Evolutionary conservation across 1,140 invertebrate species (phyloP).

Genomic region (Grapholita molesta): DNA sequence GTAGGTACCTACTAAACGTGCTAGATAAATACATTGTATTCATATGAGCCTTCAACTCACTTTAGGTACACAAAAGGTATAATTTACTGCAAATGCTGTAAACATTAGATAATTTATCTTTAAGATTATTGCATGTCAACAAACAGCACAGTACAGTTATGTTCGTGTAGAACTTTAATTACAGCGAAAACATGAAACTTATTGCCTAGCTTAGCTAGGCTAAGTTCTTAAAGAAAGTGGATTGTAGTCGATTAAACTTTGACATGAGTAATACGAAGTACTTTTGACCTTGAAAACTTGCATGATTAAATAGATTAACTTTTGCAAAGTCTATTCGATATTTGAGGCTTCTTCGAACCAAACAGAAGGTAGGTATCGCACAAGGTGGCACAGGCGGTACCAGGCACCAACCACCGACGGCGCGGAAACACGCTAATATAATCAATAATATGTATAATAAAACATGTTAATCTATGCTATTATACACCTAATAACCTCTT

Average conservation of each 20-base stretch:
- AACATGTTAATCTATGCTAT: constrained; percentile 41
- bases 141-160: background rate
- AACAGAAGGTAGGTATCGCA: constrained; percentile 51
- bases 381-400: constrained; percentile 40
- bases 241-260: constrained; percentile 26
- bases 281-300: constrained; percentile 62
- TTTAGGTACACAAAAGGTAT: background rate
- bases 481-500: constrained; percentile 15
- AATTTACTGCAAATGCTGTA: background rate
- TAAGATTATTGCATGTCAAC: background rate
- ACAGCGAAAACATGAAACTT: background rate
- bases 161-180: constrained; percentile 10
- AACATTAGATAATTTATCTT: constrained; percentile 13
- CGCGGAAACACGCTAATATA: constrained; percentile 60
- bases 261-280: constrained; percentile 30
- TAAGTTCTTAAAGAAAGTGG: background rate
- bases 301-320: constrained; percentile 66
- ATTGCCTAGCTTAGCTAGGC: background rate
- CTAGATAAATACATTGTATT: background rate
- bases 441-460: constrained; percentile 54
- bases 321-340: constrained; percentile 54
- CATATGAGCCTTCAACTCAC: background rate
- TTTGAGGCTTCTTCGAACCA: constrained; percentile 54
- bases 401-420: constrained; percentile 50
- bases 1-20: background rate